phyloP scores from a whole-genome alignment of 2,797 vertebrate species.

The Calcarius lapponicus region DNA sequence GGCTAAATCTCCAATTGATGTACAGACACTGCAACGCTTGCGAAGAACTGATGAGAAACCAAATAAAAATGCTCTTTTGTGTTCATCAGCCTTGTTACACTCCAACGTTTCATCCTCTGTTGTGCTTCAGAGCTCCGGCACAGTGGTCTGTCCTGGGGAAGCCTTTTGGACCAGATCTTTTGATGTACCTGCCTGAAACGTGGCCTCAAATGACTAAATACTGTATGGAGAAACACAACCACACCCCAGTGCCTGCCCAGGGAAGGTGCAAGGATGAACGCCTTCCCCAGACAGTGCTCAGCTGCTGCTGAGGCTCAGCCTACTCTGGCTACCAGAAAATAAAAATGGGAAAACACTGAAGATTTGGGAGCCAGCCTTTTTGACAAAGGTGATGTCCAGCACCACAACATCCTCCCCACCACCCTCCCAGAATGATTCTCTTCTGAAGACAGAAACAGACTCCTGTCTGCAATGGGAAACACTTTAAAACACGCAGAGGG shows the following conservation, averaged over 20 bases:
- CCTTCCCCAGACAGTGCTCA: not conserved
- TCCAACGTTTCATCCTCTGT: not conserved
- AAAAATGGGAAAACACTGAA: not conserved
- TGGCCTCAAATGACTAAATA: not conserved
- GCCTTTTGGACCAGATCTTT: not conserved
- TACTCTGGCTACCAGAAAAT: not conserved
- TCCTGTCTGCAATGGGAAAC: slow-evolving; percentile 6
- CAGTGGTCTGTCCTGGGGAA: not conserved
- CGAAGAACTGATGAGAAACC: slow-evolving; percentile 10
- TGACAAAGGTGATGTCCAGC: not conserved
- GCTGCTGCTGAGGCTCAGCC: not conserved
- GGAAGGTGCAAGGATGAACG: not conserved
- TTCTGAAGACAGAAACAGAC: not conserved
- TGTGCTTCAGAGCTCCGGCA: not conserved
- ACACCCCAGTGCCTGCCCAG: fast-evolving
- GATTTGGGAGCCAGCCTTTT: slow-evolving; percentile 20
- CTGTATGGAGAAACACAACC: not conserved
- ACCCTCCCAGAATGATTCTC: not conserved
- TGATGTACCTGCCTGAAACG: fast-evolving
- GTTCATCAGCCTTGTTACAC: not conserved
- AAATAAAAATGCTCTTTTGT: slow-evolving; percentile 5
- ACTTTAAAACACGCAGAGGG: slow-evolving; percentile 4
- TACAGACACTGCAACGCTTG: not conserved
- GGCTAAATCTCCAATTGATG: slow-evolving; percentile 19
- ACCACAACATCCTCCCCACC: not conserved